Conservation (phyloP, 2,888 invertebrate species). For the Acleris emargana region DNA sequence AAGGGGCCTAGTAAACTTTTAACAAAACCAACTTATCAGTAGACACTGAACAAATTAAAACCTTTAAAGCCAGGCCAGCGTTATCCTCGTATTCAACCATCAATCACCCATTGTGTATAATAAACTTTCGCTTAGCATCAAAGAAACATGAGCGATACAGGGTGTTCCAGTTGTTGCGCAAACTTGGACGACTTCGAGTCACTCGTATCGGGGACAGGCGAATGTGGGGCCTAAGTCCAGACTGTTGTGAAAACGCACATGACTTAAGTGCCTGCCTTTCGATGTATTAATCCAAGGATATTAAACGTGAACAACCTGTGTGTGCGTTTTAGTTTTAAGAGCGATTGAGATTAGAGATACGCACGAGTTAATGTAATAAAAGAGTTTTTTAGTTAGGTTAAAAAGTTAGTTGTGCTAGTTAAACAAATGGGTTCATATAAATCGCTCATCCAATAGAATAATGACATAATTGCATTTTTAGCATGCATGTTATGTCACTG, state of each 20-base stretch:
- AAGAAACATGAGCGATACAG: constrained; percentile 31
- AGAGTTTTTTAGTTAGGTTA: too few species aligned
- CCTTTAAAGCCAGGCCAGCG: too few species aligned
- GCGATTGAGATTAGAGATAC: neutral
- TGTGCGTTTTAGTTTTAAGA: neutral
- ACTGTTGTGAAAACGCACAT: constrained; percentile 29
- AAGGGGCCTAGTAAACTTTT: too few species aligned
- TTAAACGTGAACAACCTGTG: constrained; percentile 2
- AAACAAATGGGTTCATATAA: too few species aligned
- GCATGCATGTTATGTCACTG: too few species aligned
- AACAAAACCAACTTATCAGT: too few species aligned
- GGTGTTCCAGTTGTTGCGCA: constrained; percentile 49
- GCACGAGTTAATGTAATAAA: too few species aligned
- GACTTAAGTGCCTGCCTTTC: constrained; percentile 25
- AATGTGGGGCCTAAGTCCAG: constrained; percentile 44
- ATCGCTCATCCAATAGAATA: too few species aligned
- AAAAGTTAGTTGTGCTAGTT: too few species aligned
- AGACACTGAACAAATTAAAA: neutral
- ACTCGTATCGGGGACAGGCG: constrained; percentile 51
- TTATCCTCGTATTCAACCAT: constrained; percentile 7
- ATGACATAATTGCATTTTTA: too few species aligned
- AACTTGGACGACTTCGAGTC: constrained; percentile 49
- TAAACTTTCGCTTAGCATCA: neutral
- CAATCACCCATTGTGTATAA: neutral
- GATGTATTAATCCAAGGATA: constrained; percentile 29